Base-by-base conservation (phyloP, 2,797 vertebrate species). In the Amblyopsis hoosieri region DNA sequence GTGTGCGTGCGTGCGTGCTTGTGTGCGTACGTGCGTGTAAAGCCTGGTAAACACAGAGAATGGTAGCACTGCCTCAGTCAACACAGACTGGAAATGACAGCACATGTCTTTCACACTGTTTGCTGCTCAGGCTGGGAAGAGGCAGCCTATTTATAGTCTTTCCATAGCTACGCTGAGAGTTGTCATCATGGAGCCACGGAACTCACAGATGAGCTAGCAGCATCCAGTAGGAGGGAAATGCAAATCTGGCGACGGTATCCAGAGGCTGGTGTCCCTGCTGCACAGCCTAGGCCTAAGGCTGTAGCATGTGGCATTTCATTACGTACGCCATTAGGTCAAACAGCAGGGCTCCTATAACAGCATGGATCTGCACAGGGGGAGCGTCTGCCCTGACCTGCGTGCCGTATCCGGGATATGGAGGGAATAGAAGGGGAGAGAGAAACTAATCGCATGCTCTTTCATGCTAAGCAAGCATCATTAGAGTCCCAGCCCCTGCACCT, bases 271-370 rank as follows among this genome's bases (percentile, higher is more conserved):
- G 53, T 65, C 63, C 62, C 71, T 73, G 68, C 67, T 73, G 60
- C 45, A 67, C 52, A 69, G 23, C 23, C 23, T 29, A 29, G 23
- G 23, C 72, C 4, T 47, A 2, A 66, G 53, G 74, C 67, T 45
- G 64, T 37, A 80, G 66, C 62, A 68, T 42, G 57, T 54, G 3
- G 69, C 66, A 79, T 82, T 79, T 85, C 87, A 90, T 90, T 81
- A 86, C 78, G 73, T 79, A 79, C 63, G 4, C 69, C 61, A 75
- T 85, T 75, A 84, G 77, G 78, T 73, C 70, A 75, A 80, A 75
- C 70, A 57, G 77, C 66, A 14, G 80, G 71, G 60, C 2, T 75
- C 42, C 72, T 75, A 74, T 73, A 71, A 59, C 46, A 45, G 59
- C 73, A 66, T 72, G 71, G 70, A 74, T 70, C 73, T 61, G 68